Evolutionary conservation across 1,140 invertebrate species (phyloP).

Genomic region (Colletes gigas): DNA sequence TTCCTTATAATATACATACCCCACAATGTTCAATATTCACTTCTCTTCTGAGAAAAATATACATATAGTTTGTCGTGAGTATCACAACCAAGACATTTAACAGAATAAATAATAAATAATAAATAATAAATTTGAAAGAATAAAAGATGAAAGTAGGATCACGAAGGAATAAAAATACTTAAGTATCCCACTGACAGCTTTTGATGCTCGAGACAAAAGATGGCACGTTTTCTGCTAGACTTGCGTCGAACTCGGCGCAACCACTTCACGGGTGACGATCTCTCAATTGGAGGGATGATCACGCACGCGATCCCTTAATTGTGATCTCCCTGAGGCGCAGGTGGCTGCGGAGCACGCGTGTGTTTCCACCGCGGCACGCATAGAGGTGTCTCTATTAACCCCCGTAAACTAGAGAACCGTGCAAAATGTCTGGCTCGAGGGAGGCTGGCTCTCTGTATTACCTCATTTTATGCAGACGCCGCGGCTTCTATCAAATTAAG

Average conservation of each 20-base stretch:
- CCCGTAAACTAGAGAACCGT: constrained; percentile 46
- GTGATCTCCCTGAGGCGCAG: constrained; percentile 6
- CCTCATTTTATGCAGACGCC: constrained; percentile 51
- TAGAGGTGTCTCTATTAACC: constrained; percentile 42
- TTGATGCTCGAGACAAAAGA: background rate
- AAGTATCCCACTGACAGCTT: background rate
- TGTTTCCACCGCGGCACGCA: constrained; percentile 25
- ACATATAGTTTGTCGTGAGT: no score
- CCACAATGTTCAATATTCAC: no score
- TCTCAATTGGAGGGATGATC: constrained; percentile 27
- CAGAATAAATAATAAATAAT: no score
- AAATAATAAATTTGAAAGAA: no score
- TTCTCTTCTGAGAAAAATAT: no score
- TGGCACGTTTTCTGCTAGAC: background rate
- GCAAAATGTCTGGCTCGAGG: constrained; percentile 43
- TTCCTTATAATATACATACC: no score
- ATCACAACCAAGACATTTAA: no score
- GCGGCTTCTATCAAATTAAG: constrained; percentile 60
- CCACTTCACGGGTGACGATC: constrained; percentile 29
- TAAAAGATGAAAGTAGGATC: no score
- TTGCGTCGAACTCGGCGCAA: background rate
- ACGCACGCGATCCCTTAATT: constrained; percentile 25
- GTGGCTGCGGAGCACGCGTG: constrained; percentile 20
- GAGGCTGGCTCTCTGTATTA: constrained; percentile 57
- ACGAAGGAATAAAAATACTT: no score